A percentile compares a stretch with the other conserved stretches of the same genome.
These are phyloP conservation scores for Atlantisia rogersi DNA, from an alignment of 2,113 vertebrate genomes.

Conservation along the genomic window DNA sequence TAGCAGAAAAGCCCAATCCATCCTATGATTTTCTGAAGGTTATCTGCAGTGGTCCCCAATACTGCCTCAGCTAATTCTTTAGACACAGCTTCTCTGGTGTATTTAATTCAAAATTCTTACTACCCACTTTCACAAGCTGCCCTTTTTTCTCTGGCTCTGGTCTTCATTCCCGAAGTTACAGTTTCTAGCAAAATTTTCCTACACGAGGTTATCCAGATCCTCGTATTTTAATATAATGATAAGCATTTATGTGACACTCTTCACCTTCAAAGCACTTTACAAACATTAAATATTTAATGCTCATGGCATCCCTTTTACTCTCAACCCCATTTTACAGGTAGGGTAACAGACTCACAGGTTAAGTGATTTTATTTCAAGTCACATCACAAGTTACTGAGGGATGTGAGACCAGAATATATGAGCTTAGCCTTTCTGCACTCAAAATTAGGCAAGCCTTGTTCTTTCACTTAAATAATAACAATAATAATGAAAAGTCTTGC, in stretches of 20 bases:
- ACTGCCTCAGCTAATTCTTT: neutral
- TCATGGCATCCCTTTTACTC: conserved; percentile 3
- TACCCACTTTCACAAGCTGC: neutral
- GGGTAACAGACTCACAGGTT: conserved; percentile 39
- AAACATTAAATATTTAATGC: conserved; percentile 61
- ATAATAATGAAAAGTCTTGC: neutral
- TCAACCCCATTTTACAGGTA: conserved; percentile 41
- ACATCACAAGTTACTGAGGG: conserved; percentile 37
- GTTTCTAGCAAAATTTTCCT: neutral
- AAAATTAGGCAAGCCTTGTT: neutral
- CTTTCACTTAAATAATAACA: neutral
- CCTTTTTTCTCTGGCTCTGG: neutral
- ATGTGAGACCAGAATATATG: conserved; percentile 28
- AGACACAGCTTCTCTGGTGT: neutral
- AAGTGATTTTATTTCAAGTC: conserved; percentile 67
- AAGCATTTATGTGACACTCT: conserved; percentile 17
- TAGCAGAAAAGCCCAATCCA: neutral
- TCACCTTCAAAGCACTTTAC: conserved; percentile 54
- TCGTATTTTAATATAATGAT: conserved; percentile 1
- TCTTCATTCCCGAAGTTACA: neutral
- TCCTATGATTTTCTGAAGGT: neutral
- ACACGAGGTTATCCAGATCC: neutral
- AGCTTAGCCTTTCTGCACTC: neutral
- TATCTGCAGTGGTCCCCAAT: neutral
- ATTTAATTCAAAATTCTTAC: neutral